Conservation (phyloP, 2,888 invertebrate species). For the Beris morrisii region DNA sequence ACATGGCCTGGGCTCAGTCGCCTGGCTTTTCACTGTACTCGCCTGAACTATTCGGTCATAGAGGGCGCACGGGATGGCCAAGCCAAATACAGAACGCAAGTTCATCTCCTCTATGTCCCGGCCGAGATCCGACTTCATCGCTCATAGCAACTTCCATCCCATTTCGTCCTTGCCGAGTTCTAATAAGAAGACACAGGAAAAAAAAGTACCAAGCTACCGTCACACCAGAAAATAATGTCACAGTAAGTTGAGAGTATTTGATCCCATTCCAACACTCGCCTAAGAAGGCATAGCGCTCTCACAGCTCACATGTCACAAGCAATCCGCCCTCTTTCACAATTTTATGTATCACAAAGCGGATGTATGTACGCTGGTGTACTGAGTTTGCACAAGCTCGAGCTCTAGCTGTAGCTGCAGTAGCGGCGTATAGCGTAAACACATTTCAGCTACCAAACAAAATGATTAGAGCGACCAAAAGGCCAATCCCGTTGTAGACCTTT, state of each 20-base stretch:
- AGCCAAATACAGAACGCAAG: background rate
- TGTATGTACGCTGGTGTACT: no score
- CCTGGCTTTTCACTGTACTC: constrained; percentile 50
- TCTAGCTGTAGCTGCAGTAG: constrained; percentile 6
- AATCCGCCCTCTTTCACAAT: constrained; percentile 8
- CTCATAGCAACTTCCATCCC: no score
- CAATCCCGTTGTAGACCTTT: constrained; percentile 37
- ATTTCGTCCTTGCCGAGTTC: no score
- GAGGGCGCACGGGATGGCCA: constrained; percentile 25
- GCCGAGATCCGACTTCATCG: no score
- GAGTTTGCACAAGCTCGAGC: background rate
- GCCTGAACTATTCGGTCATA: constrained; percentile 42
- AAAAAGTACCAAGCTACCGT: no score
- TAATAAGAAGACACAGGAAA: no score
- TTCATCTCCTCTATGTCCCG: no score
- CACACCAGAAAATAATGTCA: constrained; percentile 15
- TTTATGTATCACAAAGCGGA: no score
- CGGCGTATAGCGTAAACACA: constrained; percentile 14
- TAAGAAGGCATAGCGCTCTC: background rate
- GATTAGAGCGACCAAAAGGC: constrained; percentile 38
- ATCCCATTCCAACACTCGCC: constrained; percentile 26
- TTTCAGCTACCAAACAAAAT: constrained; percentile 33
- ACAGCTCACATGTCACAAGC: constrained; percentile 5
- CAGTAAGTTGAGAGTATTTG: constrained; percentile 23
- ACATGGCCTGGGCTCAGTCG: constrained; percentile 54